Conservation (phyloP, 2,888 invertebrate species). For the Hirtodrosophila histrioides region DNA sequence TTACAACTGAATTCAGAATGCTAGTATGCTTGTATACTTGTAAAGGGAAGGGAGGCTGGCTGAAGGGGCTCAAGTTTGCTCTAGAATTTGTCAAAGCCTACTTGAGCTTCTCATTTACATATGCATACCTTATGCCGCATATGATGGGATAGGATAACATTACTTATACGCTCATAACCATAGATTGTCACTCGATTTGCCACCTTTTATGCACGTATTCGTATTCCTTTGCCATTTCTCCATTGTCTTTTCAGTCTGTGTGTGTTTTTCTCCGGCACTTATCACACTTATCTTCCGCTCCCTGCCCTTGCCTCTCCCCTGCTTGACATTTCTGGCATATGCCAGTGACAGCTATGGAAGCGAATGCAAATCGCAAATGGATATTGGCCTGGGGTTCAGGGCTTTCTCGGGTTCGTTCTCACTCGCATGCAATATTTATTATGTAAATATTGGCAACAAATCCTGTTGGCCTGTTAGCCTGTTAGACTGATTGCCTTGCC, state of each 20-base stretch:
- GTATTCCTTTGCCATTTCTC: constrained; percentile 23
- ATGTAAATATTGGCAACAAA: constrained; percentile 73
- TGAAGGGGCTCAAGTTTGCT: background rate
- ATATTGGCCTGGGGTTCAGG: constrained; percentile 17
- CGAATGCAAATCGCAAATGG: constrained; percentile 57
- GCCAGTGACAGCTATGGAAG: constrained; percentile 42
- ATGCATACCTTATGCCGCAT: constrained; percentile 27
- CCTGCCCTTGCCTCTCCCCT: constrained; percentile 12
- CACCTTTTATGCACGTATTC: constrained; percentile 43
- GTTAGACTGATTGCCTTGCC: constrained; percentile 52
- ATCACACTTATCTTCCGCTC: constrained; percentile 46
- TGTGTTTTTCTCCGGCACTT: constrained; percentile 37
- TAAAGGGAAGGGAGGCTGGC: no score
- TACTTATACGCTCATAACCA: constrained; percentile 62
- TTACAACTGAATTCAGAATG: constrained; percentile 28
- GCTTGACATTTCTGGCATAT: constrained; percentile 54
- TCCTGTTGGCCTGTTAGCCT: constrained; percentile 54
- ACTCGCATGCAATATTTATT: constrained; percentile 71
- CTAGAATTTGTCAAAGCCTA: constrained; percentile 53
- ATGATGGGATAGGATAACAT: constrained; percentile 18
- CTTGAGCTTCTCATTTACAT: constrained; percentile 65
- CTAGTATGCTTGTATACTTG: constrained; percentile 2
- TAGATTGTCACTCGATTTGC: constrained; percentile 67
- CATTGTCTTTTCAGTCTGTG: constrained; percentile 13
- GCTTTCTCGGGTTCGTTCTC: constrained; percentile 20